Conservation (phyloP, 2,113 vertebrate genomes). For the Delphinus delphis region DNA sequence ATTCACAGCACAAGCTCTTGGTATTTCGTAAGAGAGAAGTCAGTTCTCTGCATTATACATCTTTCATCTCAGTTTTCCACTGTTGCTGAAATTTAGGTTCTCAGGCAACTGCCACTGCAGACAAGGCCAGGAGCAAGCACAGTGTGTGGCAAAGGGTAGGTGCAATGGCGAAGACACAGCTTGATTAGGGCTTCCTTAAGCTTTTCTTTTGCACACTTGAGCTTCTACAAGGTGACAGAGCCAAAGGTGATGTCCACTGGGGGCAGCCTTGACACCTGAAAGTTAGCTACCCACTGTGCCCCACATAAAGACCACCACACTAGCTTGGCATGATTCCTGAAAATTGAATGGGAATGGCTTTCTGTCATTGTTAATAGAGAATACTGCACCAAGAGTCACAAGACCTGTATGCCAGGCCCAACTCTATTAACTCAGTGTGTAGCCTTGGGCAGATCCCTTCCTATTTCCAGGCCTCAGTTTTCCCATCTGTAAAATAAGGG, state of each 20-base stretch:
- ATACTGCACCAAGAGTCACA: constrained; percentile 45
- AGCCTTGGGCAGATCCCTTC: constrained; percentile 46
- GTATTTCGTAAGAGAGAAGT: constrained; percentile 51
- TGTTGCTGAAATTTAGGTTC: constrained; percentile 68
- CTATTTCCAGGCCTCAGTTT: constrained; percentile 60
- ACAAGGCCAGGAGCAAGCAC: constrained; percentile 62
- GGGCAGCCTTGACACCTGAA: constrained; percentile 11
- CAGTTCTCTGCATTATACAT: constrained; percentile 43
- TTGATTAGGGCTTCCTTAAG: constrained; percentile 51
- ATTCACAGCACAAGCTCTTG: constrained; percentile 49
- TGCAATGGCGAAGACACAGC: constrained; percentile 63
- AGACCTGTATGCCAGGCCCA: constrained; percentile 30
- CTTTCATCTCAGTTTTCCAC: constrained; percentile 65
- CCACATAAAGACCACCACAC: constrained; percentile 39
- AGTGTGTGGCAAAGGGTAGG: constrained; percentile 59
- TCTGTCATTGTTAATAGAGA: constrained; percentile 50
- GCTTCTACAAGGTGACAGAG: constrained; percentile 61
- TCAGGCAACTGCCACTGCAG: constrained; percentile 55
- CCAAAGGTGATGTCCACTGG: constrained; percentile 53
- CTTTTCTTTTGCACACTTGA: constrained; percentile 37
- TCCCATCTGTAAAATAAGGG: constrained; percentile 71
- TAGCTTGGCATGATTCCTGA: constrained; percentile 43
- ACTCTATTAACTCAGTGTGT: constrained; percentile 29
- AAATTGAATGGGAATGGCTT: constrained; percentile 50
- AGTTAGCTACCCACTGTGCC: constrained; percentile 39